Evolutionary conservation across 1,140 invertebrate species (phyloP), one percentile per base, ranked within the genome.

Genomic region (Atta cephalotes): DNA sequence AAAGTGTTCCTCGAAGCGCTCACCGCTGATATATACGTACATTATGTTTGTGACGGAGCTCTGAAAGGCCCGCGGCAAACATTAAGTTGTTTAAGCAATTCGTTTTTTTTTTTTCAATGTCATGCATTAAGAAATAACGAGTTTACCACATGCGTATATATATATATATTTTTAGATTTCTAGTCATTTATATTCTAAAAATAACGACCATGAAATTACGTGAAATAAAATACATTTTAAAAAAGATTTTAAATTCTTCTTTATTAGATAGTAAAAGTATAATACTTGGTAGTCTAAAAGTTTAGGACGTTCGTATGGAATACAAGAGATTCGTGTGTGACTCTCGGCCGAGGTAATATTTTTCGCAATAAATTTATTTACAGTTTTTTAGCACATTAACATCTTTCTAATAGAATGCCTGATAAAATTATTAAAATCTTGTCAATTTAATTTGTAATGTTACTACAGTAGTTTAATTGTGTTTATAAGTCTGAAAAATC

Each of bases 1-100:
- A 71, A 71, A 82, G 18, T 72, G 53, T 72, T 60, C 45, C 25
- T 56, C 25, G 63, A 68, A 80, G 14, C 63, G 63, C 25, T 65
- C 35, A 31, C 12, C 16, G 16, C 25, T 39, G 18, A 51, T 35
- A 56, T 18, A 0, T 14, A 25, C 7, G 39, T 45, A 45, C 39
- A 45, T 45, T 45, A 45, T 12, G 66, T 21, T 78, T 31, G 18
- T 31, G 18, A 49, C 25, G 10, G 60, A 79, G 25, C 10, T 60
- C 25, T 35, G n/a, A 63, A 45, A 25, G 25, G 7, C 14, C 21
- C 39, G 35, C 2, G 9, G 31, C 18, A 76, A 66, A 77, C 58
- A 18, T 62, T 60, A 12, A 14, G 16, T 60, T 39, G 31, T 25
- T 39, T 9, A 12, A 5, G n/a, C 28, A 58, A 56, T 58, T 58